Conservation (phyloP, 2,888 invertebrate genomes). For the Oscheius sp. region DNA sequence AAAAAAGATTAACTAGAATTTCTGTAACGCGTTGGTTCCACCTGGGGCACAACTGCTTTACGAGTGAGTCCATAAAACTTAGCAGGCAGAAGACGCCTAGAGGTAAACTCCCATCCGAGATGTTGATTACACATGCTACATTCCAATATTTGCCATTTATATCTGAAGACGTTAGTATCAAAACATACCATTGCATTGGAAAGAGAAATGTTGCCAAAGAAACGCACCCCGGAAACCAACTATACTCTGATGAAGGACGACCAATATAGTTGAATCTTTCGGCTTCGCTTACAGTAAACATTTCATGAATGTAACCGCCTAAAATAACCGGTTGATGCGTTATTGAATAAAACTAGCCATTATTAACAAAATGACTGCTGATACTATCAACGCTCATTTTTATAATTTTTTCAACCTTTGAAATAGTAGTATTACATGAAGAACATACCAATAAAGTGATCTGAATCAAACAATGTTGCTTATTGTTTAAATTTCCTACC, state of each 20-base stretch:
- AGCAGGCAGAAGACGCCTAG: background rate
- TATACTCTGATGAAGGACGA: conserved; percentile 11
- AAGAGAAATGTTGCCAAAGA: background rate
- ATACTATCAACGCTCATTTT: conserved; percentile 26
- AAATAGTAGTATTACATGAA: background rate
- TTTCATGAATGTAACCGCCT: conserved; percentile 25
- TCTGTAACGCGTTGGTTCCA: no score
- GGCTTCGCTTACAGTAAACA: conserved; percentile 17
- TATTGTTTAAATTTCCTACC: background rate
- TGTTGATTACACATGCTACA: conserved; percentile 13
- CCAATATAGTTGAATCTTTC: background rate
- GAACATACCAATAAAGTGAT: conserved; percentile 10
- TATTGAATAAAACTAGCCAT: conserved; percentile 2
- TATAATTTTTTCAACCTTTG: conserved; percentile 24
- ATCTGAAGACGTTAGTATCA: conserved; percentile 27
- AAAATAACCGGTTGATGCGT: conserved; percentile 8
- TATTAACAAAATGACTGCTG: conserved; percentile 22
- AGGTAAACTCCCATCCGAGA: conserved; percentile 36
- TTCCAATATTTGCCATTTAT: conserved; percentile 36
- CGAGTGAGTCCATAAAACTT: conserved; percentile 25
- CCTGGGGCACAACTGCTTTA: no score
- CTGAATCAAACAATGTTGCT: background rate
- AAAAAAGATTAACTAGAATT: no score
- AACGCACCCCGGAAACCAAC: conserved; percentile 29
- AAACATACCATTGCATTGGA: background rate